These are phyloP conservation scores for Fistularia commersonii DNA, from an alignment of 2,797 vertebrate species.

Conservation along the genomic window DNA sequence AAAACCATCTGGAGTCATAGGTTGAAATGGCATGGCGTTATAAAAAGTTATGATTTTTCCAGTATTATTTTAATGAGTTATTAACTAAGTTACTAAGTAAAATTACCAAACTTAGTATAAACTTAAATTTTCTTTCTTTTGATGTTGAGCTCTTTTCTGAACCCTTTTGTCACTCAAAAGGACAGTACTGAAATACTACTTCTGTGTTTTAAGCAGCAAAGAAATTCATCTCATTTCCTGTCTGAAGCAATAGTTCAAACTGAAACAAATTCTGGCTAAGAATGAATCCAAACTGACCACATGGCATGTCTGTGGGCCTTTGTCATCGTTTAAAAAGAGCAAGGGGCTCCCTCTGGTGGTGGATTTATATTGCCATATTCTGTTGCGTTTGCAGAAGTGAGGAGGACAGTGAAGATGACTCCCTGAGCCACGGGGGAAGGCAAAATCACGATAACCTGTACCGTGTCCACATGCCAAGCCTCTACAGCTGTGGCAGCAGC, in stretches of 20 bases:
- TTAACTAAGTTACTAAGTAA: background rate
- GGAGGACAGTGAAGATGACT: slow-evolving; percentile 91
- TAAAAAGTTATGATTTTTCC: background rate
- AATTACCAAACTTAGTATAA: no score
- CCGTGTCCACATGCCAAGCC: slow-evolving; percentile 97
- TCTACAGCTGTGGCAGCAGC: slow-evolving; percentile 99
- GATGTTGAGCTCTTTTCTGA: no score
- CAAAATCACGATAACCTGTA: slow-evolving; percentile 96
- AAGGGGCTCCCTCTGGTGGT: slow-evolving; percentile 60
- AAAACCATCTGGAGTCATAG: slow-evolving; percentile 1
- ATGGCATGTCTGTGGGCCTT: slow-evolving; percentile 25
- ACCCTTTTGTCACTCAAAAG: no score
- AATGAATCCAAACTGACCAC: slow-evolving; percentile 33
- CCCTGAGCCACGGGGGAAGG: slow-evolving; percentile 82
- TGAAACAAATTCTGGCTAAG: slow-evolving; percentile 27
- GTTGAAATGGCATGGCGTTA: background rate
- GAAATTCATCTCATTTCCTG: slow-evolving; percentile 2
- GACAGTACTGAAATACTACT: no score
- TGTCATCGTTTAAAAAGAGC: slow-evolving; percentile 10
- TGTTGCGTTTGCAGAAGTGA: slow-evolving; percentile 73
- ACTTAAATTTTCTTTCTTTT: no score
- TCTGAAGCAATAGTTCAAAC: slow-evolving; percentile 13
- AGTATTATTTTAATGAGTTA: slow-evolving; percentile 25
- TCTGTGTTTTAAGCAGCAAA: slow-evolving; percentile 15
- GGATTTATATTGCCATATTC: background rate